These are phyloP conservation scores for Nothocercus nigrocapillus DNA, from an alignment of 2,113 vertebrate genomes.

Conservation along the genomic window DNA sequence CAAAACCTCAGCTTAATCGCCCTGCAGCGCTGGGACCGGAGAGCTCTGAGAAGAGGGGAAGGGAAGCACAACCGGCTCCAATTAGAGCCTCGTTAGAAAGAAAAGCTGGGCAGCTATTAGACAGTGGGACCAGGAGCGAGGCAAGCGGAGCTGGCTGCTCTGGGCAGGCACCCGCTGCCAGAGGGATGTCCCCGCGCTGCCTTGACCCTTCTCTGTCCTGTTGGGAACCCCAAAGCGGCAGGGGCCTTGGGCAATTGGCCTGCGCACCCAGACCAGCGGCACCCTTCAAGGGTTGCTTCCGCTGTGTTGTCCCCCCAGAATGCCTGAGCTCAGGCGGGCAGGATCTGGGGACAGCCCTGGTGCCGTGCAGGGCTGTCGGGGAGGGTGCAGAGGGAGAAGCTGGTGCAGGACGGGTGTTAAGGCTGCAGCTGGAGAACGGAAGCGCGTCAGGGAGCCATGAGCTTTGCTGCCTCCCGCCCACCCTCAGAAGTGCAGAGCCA, in stretches of 20 bases:
- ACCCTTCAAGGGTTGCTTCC: not conserved
- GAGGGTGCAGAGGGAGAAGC: not conserved
- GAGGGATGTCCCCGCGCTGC: not conserved
- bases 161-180: not conserved
- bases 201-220: not conserved
- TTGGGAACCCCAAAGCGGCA: not conserved
- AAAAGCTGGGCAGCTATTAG: slow-evolving; percentile 77
- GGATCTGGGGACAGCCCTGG: not conserved
- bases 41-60: slow-evolving; percentile 78
- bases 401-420: not conserved
- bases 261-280: not conserved
- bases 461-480: not conserved
- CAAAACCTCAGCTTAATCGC: slow-evolving; percentile 86
- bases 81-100: slow-evolving; percentile 85
- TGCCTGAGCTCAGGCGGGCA: not conserved
- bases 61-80: slow-evolving; percentile 80
- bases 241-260: not conserved
- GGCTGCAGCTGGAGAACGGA: not conserved
- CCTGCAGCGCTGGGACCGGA: slow-evolving; percentile 81
- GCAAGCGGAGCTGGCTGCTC: slow-evolving; percentile 58
- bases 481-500: not conserved
- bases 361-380: not conserved
- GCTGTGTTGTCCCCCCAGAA: rapidly evolving
- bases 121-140: slow-evolving; percentile 46
- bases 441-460: not conserved